Percentiles rank a stretch among this genome's conserved stretches.
These are phyloP conservation scores for Dinomys branickii DNA, from an alignment of 2,113 vertebrate species.

Conservation along the genomic window DNA sequence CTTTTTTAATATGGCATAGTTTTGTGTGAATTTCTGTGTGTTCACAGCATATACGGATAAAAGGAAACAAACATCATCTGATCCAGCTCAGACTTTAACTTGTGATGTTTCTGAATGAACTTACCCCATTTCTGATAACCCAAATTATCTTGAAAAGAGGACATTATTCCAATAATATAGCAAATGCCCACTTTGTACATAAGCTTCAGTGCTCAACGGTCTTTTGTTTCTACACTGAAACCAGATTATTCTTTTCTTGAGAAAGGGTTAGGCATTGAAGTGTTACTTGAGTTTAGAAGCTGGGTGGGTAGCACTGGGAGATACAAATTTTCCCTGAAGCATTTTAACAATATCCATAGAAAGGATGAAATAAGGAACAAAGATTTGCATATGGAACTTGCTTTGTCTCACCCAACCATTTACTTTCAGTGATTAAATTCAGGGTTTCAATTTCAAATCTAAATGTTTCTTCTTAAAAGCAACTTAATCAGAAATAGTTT, in stretches of 20 bases:
- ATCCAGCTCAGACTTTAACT: neutral
- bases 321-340: neutral
- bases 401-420: constrained; percentile 1
- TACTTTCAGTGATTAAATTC: constrained; percentile 22
- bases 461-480: constrained; percentile 44
- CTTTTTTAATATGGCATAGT: neutral
- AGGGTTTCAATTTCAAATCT: constrained; percentile 34
- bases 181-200: neutral
- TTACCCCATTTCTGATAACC: neutral
- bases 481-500: constrained; percentile 30
- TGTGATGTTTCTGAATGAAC: neutral
- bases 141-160: neutral
- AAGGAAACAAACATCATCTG: neutral
- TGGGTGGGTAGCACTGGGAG: constrained; percentile 39
- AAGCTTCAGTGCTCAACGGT: neutral
- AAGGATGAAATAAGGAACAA: neutral
- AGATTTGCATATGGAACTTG: neutral
- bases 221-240: neutral
- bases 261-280: constrained; percentile 21
- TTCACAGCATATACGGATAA: neutral
- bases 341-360: neutral
- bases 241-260: neutral
- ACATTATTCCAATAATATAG: neutral
- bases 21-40: neutral
- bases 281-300: constrained; percentile 32